These are phyloP conservation scores for Magallana angulata DNA, from an alignment of 1,140 invertebrate genomes.

Conservation along the genomic window DNA sequence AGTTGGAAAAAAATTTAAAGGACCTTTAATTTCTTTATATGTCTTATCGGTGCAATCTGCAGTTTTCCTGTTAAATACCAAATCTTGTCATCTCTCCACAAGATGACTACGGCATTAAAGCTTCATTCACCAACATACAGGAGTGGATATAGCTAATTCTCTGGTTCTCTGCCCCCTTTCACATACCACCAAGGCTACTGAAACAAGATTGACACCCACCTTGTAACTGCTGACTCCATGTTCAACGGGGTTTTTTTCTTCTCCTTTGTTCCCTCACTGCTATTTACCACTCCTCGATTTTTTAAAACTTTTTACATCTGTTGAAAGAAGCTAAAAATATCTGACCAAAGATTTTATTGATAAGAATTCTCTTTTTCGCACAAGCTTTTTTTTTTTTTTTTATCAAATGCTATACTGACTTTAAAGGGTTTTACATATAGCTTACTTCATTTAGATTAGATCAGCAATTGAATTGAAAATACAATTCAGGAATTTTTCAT, in stretches of 20 bases:
- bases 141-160: not conserved
- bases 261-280: not conserved
- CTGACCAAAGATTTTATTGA: not conserved
- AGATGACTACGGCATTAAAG: not conserved
- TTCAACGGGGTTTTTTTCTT: not conserved
- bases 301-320: not conserved
- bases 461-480: too few species aligned
- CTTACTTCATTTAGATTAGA: too few species aligned
- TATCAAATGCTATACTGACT: not conserved
- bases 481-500: too few species aligned
- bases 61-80: slow-evolving; percentile 8
- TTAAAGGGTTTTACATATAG: too few species aligned
- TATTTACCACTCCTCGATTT: slow-evolving; percentile 1
- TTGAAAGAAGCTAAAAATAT: too few species aligned
- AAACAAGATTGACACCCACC: not conserved
- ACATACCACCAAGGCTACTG: not conserved
- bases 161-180: not conserved
- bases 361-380: not conserved
- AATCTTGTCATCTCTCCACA: not conserved
- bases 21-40: not conserved
- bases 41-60: slow-evolving; percentile 4
- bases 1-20: not conserved
- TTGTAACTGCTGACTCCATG: not conserved
- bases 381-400: not conserved
- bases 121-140: not conserved